A percentile compares a stretch with the other conserved stretches of the same genome.
Evolutionary conservation across 1,140 invertebrate species (phyloP).

Genomic region (Papilio helenus): DNA sequence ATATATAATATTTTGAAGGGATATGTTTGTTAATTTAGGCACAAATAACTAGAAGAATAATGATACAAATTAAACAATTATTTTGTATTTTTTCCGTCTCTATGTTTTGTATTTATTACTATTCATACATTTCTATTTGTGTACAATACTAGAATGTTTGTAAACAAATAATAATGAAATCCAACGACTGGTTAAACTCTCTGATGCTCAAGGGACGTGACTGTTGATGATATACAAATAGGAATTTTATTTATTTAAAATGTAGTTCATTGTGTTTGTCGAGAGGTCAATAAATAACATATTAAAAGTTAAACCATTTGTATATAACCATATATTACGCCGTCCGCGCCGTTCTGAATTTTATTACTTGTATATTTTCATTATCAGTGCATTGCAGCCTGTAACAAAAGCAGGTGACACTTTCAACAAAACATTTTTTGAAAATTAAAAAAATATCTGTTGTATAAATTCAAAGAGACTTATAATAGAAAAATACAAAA

Average conservation of each 20-base stretch:
- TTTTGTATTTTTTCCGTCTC: no score
- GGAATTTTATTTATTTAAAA: no score
- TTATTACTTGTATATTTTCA: background rate
- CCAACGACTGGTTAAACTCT: background rate
- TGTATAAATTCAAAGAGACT: no score
- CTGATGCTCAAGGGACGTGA: conserved; percentile 25
- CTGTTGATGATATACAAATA: conserved; percentile 28
- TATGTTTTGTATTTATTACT: no score
- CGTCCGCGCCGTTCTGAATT: background rate
- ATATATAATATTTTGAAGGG: no score
- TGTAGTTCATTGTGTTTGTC: background rate
- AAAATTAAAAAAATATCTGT: no score
- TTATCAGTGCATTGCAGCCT: background rate
- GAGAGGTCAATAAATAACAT: background rate
- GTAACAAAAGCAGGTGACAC: background rate
- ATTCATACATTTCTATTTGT: no score
- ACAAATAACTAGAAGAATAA: no score
- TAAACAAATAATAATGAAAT: conserved; percentile 23
- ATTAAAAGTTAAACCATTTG: background rate
- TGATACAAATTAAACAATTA: no score
- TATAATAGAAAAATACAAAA: no score
- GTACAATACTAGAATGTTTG: conserved; percentile 8
- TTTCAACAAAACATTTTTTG: background rate
- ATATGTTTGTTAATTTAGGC: no score
- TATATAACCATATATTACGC: background rate